phyloP scores from a whole-genome alignment of 1,140 invertebrate genomes.

The Hetaerina americana region DNA sequence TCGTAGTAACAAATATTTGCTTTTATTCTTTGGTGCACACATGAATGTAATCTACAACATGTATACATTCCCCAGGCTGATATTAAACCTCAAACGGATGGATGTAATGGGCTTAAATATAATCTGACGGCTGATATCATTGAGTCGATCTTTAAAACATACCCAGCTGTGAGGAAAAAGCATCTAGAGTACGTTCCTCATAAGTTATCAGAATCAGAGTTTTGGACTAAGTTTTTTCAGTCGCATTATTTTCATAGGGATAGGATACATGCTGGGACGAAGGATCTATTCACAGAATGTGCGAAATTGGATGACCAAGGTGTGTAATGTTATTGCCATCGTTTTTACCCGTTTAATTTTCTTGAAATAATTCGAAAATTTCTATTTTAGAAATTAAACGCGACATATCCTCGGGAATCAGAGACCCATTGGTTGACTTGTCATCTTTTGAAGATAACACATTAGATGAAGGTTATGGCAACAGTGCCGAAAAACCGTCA shows the following conservation, averaged over 20 bases:
- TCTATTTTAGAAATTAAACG: slow-evolving; percentile 47
- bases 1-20: no score
- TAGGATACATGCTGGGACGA: slow-evolving; percentile 71
- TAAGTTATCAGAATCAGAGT: slow-evolving; percentile 90
- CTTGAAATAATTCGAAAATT: slow-evolving; percentile 8
- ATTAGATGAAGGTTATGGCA: slow-evolving; percentile 55
- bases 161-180: slow-evolving; percentile 95
- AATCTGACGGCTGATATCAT: slow-evolving; percentile 96
- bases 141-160: slow-evolving; percentile 97
- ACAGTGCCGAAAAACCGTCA: slow-evolving; percentile 37
- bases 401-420: slow-evolving; percentile 62
- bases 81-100: slow-evolving; percentile 94
- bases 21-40: slow-evolving; percentile 1
- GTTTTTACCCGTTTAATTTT: no score
- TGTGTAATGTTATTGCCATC: no score
- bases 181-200: slow-evolving; percentile 92
- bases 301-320: slow-evolving; percentile 86
- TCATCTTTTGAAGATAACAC: slow-evolving; percentile 61
- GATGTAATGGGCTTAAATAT: slow-evolving; percentile 92
- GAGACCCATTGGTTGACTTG: slow-evolving; percentile 68
- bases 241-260: slow-evolving; percentile 99
- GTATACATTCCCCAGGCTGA: slow-evolving; percentile 46
- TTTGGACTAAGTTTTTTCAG: slow-evolving; percentile 99
- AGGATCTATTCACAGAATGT: slow-evolving; percentile 93
- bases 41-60: slow-evolving; percentile 4